A percentile compares a stretch with the other conserved stretches of the same genome.
phyloP scores from a whole-genome alignment of 2,797 vertebrate species.

The Acrossocheilus wenchowensis region DNA sequence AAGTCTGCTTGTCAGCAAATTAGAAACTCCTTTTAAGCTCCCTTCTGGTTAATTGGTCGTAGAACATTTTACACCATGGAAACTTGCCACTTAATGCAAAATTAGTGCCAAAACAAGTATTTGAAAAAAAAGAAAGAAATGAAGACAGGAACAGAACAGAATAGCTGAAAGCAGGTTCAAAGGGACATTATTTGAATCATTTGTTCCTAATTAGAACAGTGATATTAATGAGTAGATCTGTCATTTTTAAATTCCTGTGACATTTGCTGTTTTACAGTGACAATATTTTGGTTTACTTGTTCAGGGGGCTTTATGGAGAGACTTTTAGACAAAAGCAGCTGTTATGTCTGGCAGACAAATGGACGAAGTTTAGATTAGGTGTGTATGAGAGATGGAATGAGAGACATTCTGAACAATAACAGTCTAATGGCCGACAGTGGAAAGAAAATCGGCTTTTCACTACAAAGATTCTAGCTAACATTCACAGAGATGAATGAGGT shows the following conservation, averaged over 20 bases:
- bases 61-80: constrained; percentile 64
- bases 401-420: background rate
- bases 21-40: constrained; percentile 52
- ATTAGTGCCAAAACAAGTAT: constrained; percentile 33
- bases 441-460: background rate
- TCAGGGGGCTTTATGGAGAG: background rate
- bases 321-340: background rate
- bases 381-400: constrained; percentile 19
- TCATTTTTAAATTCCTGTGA: background rate
- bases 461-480: background rate
- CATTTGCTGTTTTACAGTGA: background rate
- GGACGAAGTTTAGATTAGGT: constrained; percentile 13
- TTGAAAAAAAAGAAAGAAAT: background rate
- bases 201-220: background rate
- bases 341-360: constrained; percentile 14
- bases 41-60: constrained; percentile 64
- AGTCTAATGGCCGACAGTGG: background rate
- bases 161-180: background rate
- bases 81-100: constrained; percentile 64
- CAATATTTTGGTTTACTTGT: background rate
- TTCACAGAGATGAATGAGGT: constrained; percentile 34
- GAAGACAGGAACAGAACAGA: background rate
- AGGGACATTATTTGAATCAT: background rate
- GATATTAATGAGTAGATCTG: background rate
- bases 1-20: constrained; percentile 55